Conservation (phyloP, 1,140 invertebrate genomes). For the Trypoxylus dichotomus region DNA sequence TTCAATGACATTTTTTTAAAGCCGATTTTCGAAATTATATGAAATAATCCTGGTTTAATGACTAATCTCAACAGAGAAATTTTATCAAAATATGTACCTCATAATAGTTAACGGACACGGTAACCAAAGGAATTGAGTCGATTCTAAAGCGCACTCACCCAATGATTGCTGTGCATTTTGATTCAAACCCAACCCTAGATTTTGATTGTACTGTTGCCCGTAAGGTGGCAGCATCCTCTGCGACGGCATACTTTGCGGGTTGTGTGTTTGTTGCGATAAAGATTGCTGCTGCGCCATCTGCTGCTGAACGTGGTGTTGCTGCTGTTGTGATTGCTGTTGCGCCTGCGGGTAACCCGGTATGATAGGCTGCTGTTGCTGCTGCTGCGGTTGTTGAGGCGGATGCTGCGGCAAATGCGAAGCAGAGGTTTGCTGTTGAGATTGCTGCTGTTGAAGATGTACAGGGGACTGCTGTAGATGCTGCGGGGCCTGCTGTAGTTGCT, state of each 20-base stretch:
- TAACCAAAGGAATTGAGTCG: too few relatives aligned
- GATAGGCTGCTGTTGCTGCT: constrained; percentile 37
- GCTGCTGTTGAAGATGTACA: constrained; percentile 55
- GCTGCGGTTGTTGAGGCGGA: constrained; percentile 44
- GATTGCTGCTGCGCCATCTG: constrained; percentile 39
- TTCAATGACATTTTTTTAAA: too few relatives aligned
- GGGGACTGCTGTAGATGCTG: constrained; percentile 48
- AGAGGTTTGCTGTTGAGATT: constrained; percentile 47
- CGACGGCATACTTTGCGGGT: constrained; percentile 25
- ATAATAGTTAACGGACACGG: too few relatives aligned
- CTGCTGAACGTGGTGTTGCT: constrained; percentile 41
- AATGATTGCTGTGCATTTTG: constrained; percentile 32
- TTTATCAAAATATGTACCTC: too few relatives aligned
- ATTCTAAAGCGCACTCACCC: too few relatives aligned
- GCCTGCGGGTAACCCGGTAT: constrained; percentile 26
- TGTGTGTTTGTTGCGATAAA: constrained; percentile 37
- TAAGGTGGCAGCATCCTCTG: constrained; percentile 43
- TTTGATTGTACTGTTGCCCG: constrained; percentile 33
- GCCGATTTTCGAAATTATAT: too few relatives aligned
- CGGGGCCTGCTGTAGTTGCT: constrained; percentile 48
- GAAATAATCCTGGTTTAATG: too few relatives aligned
- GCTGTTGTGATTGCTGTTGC: constrained; percentile 39
- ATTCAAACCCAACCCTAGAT: constrained; percentile 37
- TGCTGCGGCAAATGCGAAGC: constrained; percentile 39
- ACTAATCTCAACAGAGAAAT: too few relatives aligned